Evolutionary conservation across 2,888 invertebrate genomes (phyloP).

Genomic region (Macaria liturata): DNA sequence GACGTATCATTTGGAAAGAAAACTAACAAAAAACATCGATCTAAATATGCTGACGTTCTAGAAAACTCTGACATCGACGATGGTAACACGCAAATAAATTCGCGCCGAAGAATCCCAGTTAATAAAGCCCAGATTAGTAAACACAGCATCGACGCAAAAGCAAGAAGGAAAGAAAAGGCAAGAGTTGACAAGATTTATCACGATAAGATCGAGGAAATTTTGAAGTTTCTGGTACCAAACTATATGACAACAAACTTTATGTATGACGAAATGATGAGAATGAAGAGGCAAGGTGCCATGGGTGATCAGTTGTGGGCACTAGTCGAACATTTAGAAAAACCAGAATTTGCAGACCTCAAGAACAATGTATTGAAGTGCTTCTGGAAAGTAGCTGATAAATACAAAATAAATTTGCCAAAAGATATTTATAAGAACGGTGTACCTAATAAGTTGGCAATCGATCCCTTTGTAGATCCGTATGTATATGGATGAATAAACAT

Average conservation of each 20-base stretch:
- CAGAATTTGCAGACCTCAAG: slow-evolving; percentile 28
- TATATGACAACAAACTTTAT: neutral
- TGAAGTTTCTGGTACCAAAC: slow-evolving; percentile 2
- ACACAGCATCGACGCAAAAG: too few species aligned
- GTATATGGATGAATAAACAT: slow-evolving; percentile 33
- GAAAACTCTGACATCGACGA: too few species aligned
- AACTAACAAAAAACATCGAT: too few species aligned
- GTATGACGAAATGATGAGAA: neutral
- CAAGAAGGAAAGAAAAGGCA: too few species aligned
- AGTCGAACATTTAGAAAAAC: slow-evolving; percentile 43
- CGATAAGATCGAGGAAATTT: slow-evolving; percentile 1
- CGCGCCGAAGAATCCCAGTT: too few species aligned
- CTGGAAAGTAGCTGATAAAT: neutral
- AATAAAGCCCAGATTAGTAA: too few species aligned
- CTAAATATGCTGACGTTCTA: too few species aligned
- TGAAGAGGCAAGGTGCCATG: too few species aligned
- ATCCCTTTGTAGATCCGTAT: slow-evolving; percentile 39
- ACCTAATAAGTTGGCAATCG: slow-evolving; percentile 46
- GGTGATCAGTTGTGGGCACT: slow-evolving; percentile 46
- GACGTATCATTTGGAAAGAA: too few species aligned
- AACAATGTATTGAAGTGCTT: slow-evolving; percentile 37
- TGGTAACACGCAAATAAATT: too few species aligned
- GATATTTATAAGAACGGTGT: slow-evolving; percentile 21
- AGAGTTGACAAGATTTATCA: neutral
- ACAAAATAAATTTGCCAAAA: neutral